A percentile compares a stretch with the other conserved stretches of the same genome.
Evolutionary conservation across 2,113 vertebrate species (phyloP).

Genomic region (Pelecanoides urinatrix): DNA sequence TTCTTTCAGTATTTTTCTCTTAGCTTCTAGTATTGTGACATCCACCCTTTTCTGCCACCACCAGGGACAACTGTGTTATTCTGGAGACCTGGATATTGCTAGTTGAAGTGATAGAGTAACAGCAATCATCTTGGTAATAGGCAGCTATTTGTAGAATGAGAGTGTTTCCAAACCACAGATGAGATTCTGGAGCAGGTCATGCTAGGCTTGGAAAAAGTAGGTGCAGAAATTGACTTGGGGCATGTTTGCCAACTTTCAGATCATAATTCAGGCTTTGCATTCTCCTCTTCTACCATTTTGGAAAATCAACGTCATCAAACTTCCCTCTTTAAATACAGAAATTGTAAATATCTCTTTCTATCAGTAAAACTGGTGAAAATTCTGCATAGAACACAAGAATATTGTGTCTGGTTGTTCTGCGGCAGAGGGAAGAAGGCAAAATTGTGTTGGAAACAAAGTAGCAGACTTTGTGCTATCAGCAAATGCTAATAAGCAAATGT

Average conservation of each 20-base stretch:
- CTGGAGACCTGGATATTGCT: background rate
- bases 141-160: background rate
- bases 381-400: rapidly evolving
- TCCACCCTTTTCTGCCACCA: background rate
- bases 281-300: background rate
- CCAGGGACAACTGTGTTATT: background rate
- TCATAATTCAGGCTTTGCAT: background rate
- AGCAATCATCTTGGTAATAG: background rate
- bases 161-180: background rate
- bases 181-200: background rate
- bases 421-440: background rate
- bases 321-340: background rate
- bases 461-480: background rate
- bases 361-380: background rate
- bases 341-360: background rate
- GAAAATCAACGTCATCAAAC: background rate
- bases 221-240: background rate
- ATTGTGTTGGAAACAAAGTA: background rate
- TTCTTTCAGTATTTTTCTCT: background rate
- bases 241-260: background rate
- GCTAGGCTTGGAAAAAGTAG: background rate
- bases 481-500: background rate
- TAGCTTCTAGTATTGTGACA: background rate
- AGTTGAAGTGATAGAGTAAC: background rate
- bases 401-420: background rate